phyloP scores from a whole-genome alignment of 2,113 vertebrate genomes.

The Muscicapa adusta region DNA sequence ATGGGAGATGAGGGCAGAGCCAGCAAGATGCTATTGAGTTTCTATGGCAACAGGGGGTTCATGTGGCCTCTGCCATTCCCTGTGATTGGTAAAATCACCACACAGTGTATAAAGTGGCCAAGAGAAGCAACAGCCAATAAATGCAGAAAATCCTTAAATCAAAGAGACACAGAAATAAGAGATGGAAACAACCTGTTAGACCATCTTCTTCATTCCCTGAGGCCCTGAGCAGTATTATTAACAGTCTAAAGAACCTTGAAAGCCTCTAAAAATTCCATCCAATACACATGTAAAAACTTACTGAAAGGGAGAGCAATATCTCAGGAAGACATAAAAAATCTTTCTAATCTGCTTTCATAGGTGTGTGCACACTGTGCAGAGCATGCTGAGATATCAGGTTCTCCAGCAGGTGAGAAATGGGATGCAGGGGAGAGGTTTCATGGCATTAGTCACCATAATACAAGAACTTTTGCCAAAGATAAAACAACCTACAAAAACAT shows the following conservation, averaged over 20 bases:
- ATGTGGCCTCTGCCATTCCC: conserved; percentile 35
- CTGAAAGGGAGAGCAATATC: not conserved
- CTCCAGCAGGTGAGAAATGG: not conserved
- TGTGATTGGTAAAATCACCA: conserved; percentile 17
- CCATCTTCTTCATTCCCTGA: not conserved
- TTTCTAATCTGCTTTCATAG: not conserved
- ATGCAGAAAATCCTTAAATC: conserved; percentile 61
- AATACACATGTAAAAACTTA: conserved; percentile 35
- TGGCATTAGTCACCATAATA: not conserved
- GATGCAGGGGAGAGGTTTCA: not conserved
- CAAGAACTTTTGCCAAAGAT: not conserved
- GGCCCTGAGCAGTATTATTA: conserved; percentile 16
- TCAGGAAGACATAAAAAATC: not conserved
- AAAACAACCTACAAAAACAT: not conserved
- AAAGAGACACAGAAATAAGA: conserved; percentile 36
- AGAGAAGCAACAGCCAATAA: conserved; percentile 39
- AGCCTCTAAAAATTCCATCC: conserved; percentile 33
- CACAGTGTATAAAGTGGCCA: not conserved
- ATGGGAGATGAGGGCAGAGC: conserved; percentile 2
- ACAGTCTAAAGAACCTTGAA: conserved; percentile 20
- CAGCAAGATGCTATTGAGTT: conserved; percentile 45
- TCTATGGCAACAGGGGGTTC: conserved; percentile 31
- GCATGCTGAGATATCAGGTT: not conserved
- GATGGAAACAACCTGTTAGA: conserved; percentile 44
- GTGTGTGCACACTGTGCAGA: fast-evolving